Conservation (phyloP, 2,113 vertebrate genomes). For the Perca schrenkii region DNA sequence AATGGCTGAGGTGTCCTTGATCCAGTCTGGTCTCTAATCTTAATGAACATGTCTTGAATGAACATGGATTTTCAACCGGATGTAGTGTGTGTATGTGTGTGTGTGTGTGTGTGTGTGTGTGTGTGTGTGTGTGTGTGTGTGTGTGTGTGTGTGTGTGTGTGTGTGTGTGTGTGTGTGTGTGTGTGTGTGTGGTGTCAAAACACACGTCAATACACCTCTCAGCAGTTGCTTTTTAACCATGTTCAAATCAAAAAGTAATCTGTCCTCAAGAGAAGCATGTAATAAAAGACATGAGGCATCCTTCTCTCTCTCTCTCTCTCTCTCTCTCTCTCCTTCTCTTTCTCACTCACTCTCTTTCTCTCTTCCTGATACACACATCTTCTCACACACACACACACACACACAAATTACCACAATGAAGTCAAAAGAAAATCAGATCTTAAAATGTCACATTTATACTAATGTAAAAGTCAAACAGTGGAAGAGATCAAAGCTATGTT, state of each 20-base stretch:
- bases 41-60: conserved; percentile 24
- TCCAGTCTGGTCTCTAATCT: conserved; percentile 30
- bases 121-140: neutral
- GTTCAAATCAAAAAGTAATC: neutral
- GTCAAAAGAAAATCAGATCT: conserved; percentile 35
- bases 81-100: neutral
- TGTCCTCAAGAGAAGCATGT: conserved; percentile 30
- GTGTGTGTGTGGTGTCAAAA: neutral
- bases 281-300: conserved; percentile 1
- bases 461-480: conserved; percentile 60
- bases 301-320: neutral
- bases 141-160: neutral
- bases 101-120: conserved; percentile 11
- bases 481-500: conserved; percentile 63
- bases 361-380: neutral
- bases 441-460: conserved; percentile 52
- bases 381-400: neutral
- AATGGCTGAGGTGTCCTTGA: conserved; percentile 35
- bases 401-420: conserved; percentile 24
- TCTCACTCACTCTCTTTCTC: neutral
- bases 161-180: neutral
- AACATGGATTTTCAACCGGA: conserved; percentile 4
- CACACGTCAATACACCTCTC: conserved; percentile 6
- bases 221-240: neutral
- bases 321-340: neutral